Conservation (phyloP, 2,797 vertebrate genomes). For the Iguana delicatissima region DNA sequence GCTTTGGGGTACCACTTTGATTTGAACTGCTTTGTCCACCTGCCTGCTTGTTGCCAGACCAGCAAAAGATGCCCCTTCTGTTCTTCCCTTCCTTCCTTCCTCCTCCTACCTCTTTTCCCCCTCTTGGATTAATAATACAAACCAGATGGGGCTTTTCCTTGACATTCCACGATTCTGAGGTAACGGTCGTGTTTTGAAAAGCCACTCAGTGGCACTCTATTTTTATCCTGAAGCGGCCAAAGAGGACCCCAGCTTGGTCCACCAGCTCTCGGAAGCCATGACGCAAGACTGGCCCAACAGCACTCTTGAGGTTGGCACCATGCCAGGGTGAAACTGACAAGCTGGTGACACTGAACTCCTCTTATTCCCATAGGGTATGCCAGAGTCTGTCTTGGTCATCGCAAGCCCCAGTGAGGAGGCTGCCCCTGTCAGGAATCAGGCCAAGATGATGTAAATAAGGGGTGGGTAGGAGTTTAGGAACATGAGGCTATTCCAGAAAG, state of each 20-base stretch:
- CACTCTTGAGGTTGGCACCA: conserved; percentile 65
- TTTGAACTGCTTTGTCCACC: not conserved
- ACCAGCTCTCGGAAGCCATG: conserved; percentile 60
- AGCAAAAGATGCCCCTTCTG: conserved; percentile 82
- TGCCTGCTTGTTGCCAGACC: not conserved
- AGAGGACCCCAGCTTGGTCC: conserved; percentile 50
- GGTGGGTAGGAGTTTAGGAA: conserved; percentile 61
- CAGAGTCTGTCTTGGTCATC: conserved; percentile 55
- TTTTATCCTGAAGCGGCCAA: conserved; percentile 70
- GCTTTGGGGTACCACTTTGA: not conserved
- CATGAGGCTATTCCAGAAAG: conserved; percentile 1
- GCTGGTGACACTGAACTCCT: conserved; percentile 66
- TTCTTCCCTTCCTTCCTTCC: conserved; percentile 34
- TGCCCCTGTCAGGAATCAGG: conserved; percentile 52
- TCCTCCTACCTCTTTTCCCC: not conserved
- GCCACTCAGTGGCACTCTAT: conserved; percentile 78
- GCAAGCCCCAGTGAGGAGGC: conserved; percentile 61
- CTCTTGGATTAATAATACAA: conserved; percentile 88
- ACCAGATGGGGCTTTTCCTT: conserved; percentile 87
- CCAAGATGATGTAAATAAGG: conserved; percentile 48
- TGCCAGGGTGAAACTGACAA: conserved; percentile 68
- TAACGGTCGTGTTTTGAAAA: conserved; percentile 82
- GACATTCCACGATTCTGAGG: conserved; percentile 93
- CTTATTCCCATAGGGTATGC: conserved; percentile 57
- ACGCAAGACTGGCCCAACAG: conserved; percentile 53